A percentile compares a stretch with the other conserved stretches of the same genome.
Conservation (phyloP, 2,113 vertebrate genomes). For the Nannospalax galili region DNA sequence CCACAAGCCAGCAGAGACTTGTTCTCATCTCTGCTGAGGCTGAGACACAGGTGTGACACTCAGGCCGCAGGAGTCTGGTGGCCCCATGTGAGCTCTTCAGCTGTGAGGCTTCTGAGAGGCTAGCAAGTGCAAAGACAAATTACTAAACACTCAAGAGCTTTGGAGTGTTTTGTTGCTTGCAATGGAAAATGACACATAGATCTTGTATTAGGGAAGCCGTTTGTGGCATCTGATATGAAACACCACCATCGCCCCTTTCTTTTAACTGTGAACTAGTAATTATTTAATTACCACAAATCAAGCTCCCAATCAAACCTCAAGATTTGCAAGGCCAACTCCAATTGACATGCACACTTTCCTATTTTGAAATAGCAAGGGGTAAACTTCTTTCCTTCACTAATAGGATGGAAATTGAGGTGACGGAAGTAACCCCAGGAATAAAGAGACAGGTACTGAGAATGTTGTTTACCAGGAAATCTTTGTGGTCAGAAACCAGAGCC, state of each 20-base stretch:
- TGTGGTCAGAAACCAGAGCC: not conserved
- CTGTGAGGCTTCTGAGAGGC: not conserved
- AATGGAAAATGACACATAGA: not conserved
- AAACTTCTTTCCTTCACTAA: not conserved
- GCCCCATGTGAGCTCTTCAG: not conserved
- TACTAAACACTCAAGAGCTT: not conserved
- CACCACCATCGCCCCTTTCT: not conserved
- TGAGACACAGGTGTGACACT: slow-evolving; percentile 30
- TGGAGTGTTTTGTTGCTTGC: slow-evolving; percentile 32
- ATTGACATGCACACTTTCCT: not conserved
- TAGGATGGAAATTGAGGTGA: slow-evolving; percentile 38
- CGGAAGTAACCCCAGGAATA: slow-evolving; percentile 35
- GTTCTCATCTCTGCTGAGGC: not conserved
- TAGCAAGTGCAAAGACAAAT: slow-evolving; percentile 2
- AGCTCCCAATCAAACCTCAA: slow-evolving; percentile 2
- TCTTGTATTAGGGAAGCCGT: not conserved
- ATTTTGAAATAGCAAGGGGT: not conserved
- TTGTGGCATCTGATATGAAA: not conserved
- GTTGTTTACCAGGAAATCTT: slow-evolving; percentile 7
- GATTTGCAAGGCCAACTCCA: not conserved
- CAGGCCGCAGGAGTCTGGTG: not conserved
- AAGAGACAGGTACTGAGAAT: not conserved
- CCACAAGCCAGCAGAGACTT: not conserved
- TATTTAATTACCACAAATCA: slow-evolving; percentile 9
- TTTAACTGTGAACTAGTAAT: not conserved